Evolutionary conservation across 2,113 vertebrate genomes (phyloP).

Genomic region (Phylloscopus trochiloides): DNA sequence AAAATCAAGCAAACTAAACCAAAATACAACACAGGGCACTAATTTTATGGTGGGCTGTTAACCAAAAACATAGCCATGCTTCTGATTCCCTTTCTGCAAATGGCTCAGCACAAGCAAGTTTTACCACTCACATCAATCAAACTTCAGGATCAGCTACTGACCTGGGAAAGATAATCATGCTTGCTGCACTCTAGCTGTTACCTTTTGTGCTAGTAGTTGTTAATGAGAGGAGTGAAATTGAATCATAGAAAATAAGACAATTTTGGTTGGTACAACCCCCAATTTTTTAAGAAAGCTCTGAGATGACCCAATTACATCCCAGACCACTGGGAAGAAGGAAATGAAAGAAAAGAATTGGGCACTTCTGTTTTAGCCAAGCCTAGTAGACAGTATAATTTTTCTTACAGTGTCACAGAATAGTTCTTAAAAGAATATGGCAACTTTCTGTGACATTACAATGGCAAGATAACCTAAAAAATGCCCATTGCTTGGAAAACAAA

Average conservation of each 20-base stretch:
- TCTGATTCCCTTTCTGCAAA: not conserved
- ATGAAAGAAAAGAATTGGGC: not conserved
- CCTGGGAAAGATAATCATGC: not conserved
- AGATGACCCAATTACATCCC: not conserved
- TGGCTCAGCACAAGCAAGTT: not conserved
- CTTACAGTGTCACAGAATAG: not conserved
- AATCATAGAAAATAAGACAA: not conserved
- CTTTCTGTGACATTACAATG: not conserved
- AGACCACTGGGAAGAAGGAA: not conserved
- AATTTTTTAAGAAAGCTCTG: not conserved
- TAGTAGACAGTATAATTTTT: not conserved
- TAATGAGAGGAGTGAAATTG: not conserved
- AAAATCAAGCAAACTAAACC: not conserved
- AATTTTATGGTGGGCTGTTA: not conserved
- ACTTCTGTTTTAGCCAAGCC: not conserved
- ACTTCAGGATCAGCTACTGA: not conserved
- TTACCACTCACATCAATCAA: not conserved
- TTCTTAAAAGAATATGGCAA: not conserved
- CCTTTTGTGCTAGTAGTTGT: not conserved
- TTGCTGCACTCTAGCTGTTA: not conserved
- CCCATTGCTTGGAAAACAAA: fast-evolving
- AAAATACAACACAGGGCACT: not conserved
- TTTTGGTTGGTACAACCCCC: not conserved
- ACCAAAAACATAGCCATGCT: not conserved
- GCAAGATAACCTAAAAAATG: not conserved